Evolutionary conservation across 1,140 invertebrate species (phyloP).

Genomic region (Laupala kohalensis): DNA sequence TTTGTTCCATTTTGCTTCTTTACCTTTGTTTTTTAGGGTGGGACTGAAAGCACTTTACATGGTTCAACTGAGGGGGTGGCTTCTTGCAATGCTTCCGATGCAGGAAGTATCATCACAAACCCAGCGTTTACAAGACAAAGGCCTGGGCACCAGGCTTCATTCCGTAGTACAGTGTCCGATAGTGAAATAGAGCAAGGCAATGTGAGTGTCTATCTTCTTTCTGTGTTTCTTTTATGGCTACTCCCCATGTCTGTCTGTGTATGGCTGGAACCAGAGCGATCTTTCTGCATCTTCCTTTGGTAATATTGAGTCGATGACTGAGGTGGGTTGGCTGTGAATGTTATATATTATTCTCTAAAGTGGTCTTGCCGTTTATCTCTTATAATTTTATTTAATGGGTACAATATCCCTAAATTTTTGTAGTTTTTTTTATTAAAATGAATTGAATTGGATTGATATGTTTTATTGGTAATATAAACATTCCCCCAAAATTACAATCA

Average conservation of each 20-base stretch:
- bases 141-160: constrained; percentile 40
- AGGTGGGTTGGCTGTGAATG: not conserved
- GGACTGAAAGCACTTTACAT: constrained; percentile 36
- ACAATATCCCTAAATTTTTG: too few species aligned
- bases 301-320: not conserved
- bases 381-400: too few species aligned
- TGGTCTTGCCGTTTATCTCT: too few species aligned
- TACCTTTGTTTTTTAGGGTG: constrained; percentile 33
- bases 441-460: too few species aligned
- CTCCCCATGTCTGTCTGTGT: not conserved
- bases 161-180: constrained; percentile 82
- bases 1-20: constrained; percentile 4
- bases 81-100: constrained; percentile 44
- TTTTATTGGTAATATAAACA: too few species aligned
- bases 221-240: not conserved
- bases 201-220: constrained; percentile 42
- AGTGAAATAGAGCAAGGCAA: constrained; percentile 80
- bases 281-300: not conserved
- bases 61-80: constrained; percentile 30
- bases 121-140: constrained; percentile 41
- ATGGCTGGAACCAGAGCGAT: not conserved
- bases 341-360: too few species aligned
- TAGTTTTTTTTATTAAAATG: too few species aligned
- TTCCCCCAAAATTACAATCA: too few species aligned
- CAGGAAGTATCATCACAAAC: constrained; percentile 70